These are phyloP conservation scores for Allacma fusca DNA, from an alignment of 2,888 invertebrate genomes.

Conservation along the genomic window DNA sequence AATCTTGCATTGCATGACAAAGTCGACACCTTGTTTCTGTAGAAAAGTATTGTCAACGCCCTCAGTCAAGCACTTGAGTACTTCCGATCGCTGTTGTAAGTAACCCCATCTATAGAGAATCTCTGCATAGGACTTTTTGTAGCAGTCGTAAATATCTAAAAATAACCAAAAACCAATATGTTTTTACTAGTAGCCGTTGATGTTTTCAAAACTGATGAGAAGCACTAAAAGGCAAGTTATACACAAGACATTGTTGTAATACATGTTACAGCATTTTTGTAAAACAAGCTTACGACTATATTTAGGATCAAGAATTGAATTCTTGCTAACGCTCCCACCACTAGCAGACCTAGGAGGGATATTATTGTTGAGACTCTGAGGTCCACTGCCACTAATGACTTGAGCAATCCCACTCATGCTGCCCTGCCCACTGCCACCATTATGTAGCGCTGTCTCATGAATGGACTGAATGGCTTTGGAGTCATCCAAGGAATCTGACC, in stretches of 20 bases:
- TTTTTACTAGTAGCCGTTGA: not conserved
- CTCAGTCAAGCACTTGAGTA: constrained; percentile 70
- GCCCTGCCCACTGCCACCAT: constrained; percentile 28
- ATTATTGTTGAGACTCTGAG: not conserved
- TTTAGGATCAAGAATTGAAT: constrained; percentile 50
- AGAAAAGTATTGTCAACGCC: constrained; percentile 63
- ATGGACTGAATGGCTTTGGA: constrained; percentile 63
- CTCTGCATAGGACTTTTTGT: constrained; percentile 87
- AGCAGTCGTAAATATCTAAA: constrained; percentile 76
- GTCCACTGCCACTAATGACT: not conserved
- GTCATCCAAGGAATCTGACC: constrained; percentile 85
- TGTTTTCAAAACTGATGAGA: too few species aligned
- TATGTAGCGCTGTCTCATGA: constrained; percentile 24
- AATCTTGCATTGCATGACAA: constrained; percentile 75
- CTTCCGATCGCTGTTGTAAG: constrained; percentile 77
- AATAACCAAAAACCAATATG: constrained; percentile 27
- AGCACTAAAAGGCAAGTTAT: too few species aligned
- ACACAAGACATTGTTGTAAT: too few species aligned
- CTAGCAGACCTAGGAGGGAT: not conserved
- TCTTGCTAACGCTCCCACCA: constrained; percentile 23
- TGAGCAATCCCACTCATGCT: not conserved
- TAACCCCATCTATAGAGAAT: constrained; percentile 86
- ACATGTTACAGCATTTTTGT: too few species aligned
- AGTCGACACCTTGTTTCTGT: constrained; percentile 74
- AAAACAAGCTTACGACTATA: constrained; percentile 53